phyloP scores from a whole-genome alignment of 2,113 vertebrate genomes.

The Arvicanthis niloticus region DNA sequence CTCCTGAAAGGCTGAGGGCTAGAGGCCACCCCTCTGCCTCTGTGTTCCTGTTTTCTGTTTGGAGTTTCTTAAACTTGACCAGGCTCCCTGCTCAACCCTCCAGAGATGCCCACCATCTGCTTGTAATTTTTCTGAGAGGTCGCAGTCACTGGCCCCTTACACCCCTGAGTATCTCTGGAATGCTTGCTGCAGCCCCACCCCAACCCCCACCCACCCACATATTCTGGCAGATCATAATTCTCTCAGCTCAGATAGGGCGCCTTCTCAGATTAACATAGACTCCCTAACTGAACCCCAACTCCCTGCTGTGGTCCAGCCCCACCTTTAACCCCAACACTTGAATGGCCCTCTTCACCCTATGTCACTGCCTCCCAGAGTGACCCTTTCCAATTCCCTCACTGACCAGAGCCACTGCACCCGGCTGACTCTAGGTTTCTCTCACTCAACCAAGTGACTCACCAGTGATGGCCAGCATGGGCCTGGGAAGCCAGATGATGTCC shows the following conservation, averaged over 20 bases:
- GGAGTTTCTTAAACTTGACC: not conserved
- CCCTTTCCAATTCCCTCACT: too few relatives aligned
- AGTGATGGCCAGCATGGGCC: not conserved
- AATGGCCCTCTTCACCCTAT: not conserved
- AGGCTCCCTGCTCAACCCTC: constrained; percentile 12
- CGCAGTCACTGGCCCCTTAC: constrained; percentile 31
- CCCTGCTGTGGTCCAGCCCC: not conserved
- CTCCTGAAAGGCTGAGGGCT: not conserved
- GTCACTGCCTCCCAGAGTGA: not conserved
- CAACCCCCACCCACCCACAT: constrained; percentile 57
- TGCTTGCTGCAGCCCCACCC: constrained; percentile 56
- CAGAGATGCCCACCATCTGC: constrained; percentile 77
- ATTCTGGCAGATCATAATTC: not conserved
- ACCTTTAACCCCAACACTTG: not conserved
- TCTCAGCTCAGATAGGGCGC: not conserved
- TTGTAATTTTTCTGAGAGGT: constrained; percentile 76
- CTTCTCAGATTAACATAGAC: not conserved
- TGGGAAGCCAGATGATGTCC: not conserved
- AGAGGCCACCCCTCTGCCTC: not conserved
- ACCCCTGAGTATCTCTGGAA: constrained; percentile 75
- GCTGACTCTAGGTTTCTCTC: not conserved
- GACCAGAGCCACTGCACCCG: not conserved
- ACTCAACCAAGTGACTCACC: constrained; percentile 31
- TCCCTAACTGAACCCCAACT: not conserved
- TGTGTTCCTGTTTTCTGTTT: not conserved